A percentile compares a stretch with the other conserved stretches of the same genome.
phyloP scores from a whole-genome alignment of 2,113 vertebrate species.

The Tauraco erythrolophus region DNA sequence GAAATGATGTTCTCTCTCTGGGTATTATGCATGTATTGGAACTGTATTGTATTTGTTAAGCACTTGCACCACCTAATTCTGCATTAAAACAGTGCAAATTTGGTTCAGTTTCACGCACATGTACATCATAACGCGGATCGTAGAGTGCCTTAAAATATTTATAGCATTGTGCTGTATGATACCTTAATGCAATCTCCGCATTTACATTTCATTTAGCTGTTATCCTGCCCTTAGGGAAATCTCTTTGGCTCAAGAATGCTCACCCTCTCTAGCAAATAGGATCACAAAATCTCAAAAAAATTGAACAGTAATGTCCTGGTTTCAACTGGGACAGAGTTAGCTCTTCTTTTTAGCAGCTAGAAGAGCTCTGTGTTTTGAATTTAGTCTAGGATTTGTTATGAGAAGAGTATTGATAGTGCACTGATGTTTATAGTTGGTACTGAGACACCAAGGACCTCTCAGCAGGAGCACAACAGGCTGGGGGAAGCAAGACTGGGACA shows the following conservation, averaged over 20 bases:
- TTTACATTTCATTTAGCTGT: conserved; percentile 46
- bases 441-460: too few relatives aligned
- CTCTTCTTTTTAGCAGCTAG: too few relatives aligned
- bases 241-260: background rate
- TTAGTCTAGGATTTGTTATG: too few relatives aligned
- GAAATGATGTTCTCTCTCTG: background rate
- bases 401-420: too few relatives aligned
- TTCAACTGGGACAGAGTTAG: too few relatives aligned
- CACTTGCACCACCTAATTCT: background rate
- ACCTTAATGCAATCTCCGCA: background rate
- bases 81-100: background rate
- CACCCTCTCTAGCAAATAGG: background rate
- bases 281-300: background rate
- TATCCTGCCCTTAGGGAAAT: conserved; percentile 52
- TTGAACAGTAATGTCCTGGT: background rate
- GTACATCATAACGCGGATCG: background rate
- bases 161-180: background rate
- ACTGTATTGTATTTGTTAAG: background rate
- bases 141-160: conserved; percentile 5
- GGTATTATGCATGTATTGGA: background rate
- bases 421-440: too few relatives aligned
- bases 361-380: too few relatives aligned
- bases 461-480: too few relatives aligned
- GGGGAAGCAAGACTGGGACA: too few relatives aligned
- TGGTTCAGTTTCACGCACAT: background rate